Evolutionary conservation across 2,797 vertebrate genomes (phyloP).

Genomic region (Sebastes trivittatus): DNA sequence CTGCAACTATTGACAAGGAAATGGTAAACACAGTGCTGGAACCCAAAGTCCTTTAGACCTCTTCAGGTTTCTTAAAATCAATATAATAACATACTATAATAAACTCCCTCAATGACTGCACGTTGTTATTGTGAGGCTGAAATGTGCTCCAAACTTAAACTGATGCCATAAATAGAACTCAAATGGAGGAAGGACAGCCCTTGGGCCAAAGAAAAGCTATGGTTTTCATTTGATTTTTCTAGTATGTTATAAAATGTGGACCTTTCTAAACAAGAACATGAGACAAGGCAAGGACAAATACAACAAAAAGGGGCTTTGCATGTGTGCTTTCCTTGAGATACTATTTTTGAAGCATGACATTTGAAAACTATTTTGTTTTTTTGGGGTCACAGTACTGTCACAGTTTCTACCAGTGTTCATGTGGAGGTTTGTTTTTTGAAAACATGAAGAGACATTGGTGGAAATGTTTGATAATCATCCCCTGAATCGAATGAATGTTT

Average conservation of each 20-base stretch:
- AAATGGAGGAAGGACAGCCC: neutral
- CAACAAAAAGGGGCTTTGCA: neutral
- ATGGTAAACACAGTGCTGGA: neutral
- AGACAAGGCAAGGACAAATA: neutral
- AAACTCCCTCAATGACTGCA: neutral
- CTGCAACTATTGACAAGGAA: constrained; percentile 2
- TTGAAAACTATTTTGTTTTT: neutral
- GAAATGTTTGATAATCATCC: too few relatives aligned
- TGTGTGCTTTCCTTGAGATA: neutral
- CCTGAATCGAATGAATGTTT: too few relatives aligned
- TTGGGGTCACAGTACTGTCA: too few relatives aligned
- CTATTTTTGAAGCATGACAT: neutral
- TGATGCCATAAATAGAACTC: neutral
- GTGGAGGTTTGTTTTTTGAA: neutral
- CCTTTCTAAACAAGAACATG: neutral
- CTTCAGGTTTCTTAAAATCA: constrained; percentile 13
- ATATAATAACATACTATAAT: constrained; percentile 8
- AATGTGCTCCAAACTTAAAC: neutral
- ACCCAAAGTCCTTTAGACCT: neutral
- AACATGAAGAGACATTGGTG: too few relatives aligned
- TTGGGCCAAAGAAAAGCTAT: neutral
- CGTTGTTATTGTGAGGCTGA: neutral
- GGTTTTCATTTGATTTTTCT: neutral
- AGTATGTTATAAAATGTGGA: neutral
- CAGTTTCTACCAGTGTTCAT: neutral